These are phyloP conservation scores for Melipona beecheii DNA, from an alignment of 2,888 invertebrate genomes.

Conservation along the genomic window DNA sequence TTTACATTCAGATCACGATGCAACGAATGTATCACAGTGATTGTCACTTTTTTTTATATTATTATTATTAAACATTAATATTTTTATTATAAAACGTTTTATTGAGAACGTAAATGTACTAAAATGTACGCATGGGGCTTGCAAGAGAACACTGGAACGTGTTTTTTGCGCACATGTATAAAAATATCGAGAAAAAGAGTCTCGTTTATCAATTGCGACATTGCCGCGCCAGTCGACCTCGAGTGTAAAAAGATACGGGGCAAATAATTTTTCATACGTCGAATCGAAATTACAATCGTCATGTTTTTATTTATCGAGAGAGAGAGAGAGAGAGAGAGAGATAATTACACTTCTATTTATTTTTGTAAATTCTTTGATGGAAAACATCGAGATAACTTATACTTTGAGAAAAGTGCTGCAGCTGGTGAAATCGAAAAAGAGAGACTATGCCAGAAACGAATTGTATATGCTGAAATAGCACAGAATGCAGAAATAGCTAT, in stretches of 20 bases:
- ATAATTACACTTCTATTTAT: background rate
- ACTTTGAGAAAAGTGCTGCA: background rate
- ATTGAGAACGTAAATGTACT: background rate
- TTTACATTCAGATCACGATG: background rate
- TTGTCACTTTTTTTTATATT: background rate
- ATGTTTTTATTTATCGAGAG: background rate
- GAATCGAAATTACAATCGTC: background rate
- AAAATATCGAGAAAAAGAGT: slow-evolving; percentile 22
- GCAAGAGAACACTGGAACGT: background rate
- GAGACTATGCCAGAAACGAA: slow-evolving; percentile 27
- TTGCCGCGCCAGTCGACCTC: slow-evolving; percentile 9
- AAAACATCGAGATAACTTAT: background rate
- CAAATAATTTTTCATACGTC: slow-evolving; percentile 9
- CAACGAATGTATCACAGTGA: background rate
- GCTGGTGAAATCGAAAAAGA: slow-evolving; percentile 26
- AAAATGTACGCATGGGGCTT: background rate
- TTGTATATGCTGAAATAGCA: slow-evolving; percentile 37
- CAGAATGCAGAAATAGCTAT: slow-evolving; percentile 47
- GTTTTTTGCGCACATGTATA: background rate
- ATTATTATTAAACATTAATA: background rate
- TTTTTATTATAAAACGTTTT: background rate
- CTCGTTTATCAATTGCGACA: slow-evolving; percentile 13
- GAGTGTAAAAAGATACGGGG: background rate
- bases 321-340: too few species aligned
- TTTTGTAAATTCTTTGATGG: too few species aligned